Evolutionary conservation across 1,140 invertebrate species (phyloP).

Genomic region (Pararge aegeria): DNA sequence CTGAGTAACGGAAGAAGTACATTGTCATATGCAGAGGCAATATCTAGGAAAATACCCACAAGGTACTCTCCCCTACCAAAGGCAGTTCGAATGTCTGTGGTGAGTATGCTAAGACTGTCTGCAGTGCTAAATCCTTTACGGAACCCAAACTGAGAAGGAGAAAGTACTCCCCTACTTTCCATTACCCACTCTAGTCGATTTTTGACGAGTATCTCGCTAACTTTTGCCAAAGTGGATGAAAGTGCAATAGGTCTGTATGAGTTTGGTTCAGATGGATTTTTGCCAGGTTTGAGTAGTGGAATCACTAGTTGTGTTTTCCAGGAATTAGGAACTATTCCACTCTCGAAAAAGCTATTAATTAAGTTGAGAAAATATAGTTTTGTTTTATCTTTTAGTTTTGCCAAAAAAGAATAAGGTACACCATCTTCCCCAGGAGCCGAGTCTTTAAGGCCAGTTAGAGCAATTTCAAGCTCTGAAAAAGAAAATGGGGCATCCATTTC

Average conservation of each 20-base stretch:
- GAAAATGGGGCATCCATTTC: constrained; percentile 14
- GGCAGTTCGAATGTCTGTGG: constrained; percentile 27
- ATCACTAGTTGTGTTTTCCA: constrained; percentile 33
- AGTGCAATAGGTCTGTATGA: constrained; percentile 36
- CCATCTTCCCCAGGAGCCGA: constrained; percentile 27
- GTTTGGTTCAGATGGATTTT: constrained; percentile 22
- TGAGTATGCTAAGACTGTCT: constrained; percentile 30
- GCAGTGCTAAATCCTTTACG: constrained; percentile 24
- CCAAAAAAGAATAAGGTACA: constrained; percentile 23
- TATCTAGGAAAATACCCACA: constrained; percentile 22
- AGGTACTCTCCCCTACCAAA: constrained; percentile 21
- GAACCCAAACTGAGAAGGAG: constrained; percentile 29
- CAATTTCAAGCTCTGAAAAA: constrained; percentile 12
- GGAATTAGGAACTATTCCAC: neutral
- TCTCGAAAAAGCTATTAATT: constrained; percentile 4
- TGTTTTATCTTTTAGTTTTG: neutral
- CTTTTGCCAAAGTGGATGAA: constrained; percentile 31
- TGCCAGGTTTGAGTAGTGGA: constrained; percentile 37
- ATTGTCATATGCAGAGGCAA: constrained; percentile 14
- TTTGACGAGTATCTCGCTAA: constrained; percentile 17
- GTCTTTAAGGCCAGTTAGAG: constrained; percentile 13
- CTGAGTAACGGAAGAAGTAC: constrained; percentile 9
- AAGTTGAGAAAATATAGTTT: neutral
- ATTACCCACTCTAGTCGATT: constrained; percentile 15
- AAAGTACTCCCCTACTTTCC: constrained; percentile 23